phyloP scores from a whole-genome alignment of 1,140 invertebrate genomes.

The Drosophila sproati region DNA sequence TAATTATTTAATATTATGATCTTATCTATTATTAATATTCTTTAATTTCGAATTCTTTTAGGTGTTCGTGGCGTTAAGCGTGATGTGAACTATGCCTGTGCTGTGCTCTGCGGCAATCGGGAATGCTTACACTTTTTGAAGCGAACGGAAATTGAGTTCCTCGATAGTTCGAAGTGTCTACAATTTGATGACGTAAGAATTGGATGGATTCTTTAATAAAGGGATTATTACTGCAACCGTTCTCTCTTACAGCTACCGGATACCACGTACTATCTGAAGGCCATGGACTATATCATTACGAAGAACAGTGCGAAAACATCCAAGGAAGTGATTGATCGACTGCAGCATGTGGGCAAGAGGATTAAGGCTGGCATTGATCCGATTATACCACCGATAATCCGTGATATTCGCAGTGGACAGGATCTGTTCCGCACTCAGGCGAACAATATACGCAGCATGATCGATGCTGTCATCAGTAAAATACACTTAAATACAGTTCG shows the following conservation, averaged over 20 bases:
- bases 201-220: neutral
- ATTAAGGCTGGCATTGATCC: conserved; percentile 27
- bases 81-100: conserved; percentile 85
- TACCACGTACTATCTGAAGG: conserved; percentile 18
- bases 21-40: neutral
- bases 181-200: conserved; percentile 53
- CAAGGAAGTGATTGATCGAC: conserved; percentile 21
- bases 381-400: conserved; percentile 37
- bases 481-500: conserved; percentile 47
- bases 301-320: conserved; percentile 9
- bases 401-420: conserved; percentile 46
- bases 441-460: conserved; percentile 43
- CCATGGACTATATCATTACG: conserved; percentile 24
- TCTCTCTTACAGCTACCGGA: conserved; percentile 48
- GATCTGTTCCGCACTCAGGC: conserved; percentile 39
- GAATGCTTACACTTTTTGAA: conserved; percentile 85
- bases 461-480: conserved; percentile 55
- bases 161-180: conserved; percentile 84
- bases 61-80: conserved; percentile 89
- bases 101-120: conserved; percentile 42
- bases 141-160: conserved; percentile 87
- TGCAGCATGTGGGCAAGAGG: conserved; percentile 23
- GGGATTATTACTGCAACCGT: neutral
- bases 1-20: neutral
- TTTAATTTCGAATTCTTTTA: conserved; percentile 71